Evolutionary conservation across 37 sponge, comb jelly and placozoan genomes (phyloP).

Genomic region (Halisarca cf. caerulea): DNA sequence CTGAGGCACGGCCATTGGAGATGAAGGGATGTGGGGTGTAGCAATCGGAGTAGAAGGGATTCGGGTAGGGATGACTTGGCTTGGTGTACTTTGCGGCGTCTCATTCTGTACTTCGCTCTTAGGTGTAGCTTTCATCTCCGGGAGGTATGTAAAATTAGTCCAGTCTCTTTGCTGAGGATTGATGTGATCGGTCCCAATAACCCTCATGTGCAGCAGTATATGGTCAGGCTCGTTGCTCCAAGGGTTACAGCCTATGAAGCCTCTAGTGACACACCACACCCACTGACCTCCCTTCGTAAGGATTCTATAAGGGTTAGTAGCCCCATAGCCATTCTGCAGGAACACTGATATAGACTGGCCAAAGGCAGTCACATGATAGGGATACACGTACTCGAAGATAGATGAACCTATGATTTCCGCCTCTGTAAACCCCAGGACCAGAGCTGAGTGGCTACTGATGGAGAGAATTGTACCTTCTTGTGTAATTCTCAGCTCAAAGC

Average conservation of each 20-base stretch:
- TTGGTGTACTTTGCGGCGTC: neutral
- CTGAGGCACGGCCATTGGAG: too few relatives aligned
- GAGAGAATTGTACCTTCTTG: conserved; percentile 59
- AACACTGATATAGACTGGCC: conserved; percentile 40
- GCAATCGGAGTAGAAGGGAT: too few relatives aligned
- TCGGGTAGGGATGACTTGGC: neutral
- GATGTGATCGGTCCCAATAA: conserved; percentile 68
- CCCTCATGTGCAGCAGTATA: conserved; percentile 43
- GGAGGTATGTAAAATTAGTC: conserved; percentile 18
- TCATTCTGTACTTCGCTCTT: conserved; percentile 26
- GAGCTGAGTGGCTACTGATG: conserved; percentile 57
- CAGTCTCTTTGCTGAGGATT: conserved; percentile 51
- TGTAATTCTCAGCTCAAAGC: conserved; percentile 57
- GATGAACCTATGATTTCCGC: conserved; percentile 51
- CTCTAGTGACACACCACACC: conserved; percentile 63
- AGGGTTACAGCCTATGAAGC: conserved; percentile 68
- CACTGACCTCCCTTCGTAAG: conserved; percentile 50
- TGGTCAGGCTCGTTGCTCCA: conserved; percentile 81
- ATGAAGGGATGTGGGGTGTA: too few relatives aligned
- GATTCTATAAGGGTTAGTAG: conserved; percentile 59
- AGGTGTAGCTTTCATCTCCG: conserved; percentile 5
- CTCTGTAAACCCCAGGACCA: conserved; percentile 50
- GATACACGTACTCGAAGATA: conserved; percentile 69
- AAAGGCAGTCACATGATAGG: conserved; percentile 57
- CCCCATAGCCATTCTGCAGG: conserved; percentile 43